Percentiles rank a stretch among this genome's conserved stretches.
These are phyloP conservation scores for Leptinotarsa rubiginosa DNA, from an alignment of 2,888 invertebrate species.

Conservation along the genomic window DNA sequence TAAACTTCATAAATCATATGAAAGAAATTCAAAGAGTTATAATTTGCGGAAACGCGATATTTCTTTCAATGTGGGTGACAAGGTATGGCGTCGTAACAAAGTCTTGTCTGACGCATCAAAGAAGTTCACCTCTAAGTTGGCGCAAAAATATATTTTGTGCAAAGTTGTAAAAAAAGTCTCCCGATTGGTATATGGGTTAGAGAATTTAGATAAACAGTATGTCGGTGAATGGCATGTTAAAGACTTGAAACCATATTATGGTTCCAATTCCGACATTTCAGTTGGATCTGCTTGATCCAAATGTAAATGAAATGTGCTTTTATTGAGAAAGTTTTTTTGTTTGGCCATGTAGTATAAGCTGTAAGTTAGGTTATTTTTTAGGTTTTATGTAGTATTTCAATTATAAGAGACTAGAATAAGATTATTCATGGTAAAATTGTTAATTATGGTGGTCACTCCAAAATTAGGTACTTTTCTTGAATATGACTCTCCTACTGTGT, in stretches of 20 bases:
- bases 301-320: too few species aligned
- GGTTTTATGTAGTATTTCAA: too few species aligned
- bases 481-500: too few species aligned
- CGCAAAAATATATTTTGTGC: constrained; percentile 21
- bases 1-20: constrained; percentile 17
- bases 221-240: neutral
- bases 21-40: constrained; percentile 25
- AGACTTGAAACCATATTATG: too few species aligned
- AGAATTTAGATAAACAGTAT: neutral
- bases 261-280: neutral
- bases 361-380: neutral
- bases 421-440: too few species aligned
- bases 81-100: constrained; percentile 35
- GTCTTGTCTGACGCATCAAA: constrained; percentile 28
- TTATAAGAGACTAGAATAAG: too few species aligned
- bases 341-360: neutral
- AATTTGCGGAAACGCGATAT: constrained; percentile 33
- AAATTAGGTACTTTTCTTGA: too few species aligned
- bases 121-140: constrained; percentile 33
- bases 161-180: constrained; percentile 5
- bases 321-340: too few species aligned
- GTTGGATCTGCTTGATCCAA: neutral
- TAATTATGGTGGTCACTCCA: too few species aligned
- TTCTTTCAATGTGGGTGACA: constrained; percentile 29
- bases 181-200: neutral